Percentiles rank a stretch among this genome's conserved stretches.
Conservation (phyloP, 2,797 vertebrate species). For the Champsocephalus gunnari region DNA sequence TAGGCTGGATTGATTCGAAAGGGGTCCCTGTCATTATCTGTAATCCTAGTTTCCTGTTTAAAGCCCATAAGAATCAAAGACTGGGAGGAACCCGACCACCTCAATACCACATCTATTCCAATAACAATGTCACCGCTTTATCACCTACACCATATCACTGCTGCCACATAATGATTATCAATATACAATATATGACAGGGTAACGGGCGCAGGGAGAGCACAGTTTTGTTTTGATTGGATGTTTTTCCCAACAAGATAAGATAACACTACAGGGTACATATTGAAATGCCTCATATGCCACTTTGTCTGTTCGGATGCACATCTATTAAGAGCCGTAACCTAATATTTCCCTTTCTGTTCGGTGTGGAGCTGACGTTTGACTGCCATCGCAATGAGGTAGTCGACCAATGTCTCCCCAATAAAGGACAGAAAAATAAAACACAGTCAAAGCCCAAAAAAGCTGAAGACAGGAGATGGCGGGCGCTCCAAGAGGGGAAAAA, state of each 20-base stretch:
- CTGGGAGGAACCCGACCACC: slow-evolving; percentile 70
- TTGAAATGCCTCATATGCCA: slow-evolving; percentile 57
- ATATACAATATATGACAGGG: slow-evolving; percentile 66
- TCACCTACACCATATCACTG: slow-evolving; percentile 68
- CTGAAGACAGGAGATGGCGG: slow-evolving; percentile 75
- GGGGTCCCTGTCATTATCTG: slow-evolving; percentile 85
- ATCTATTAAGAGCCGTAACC: slow-evolving; percentile 72
- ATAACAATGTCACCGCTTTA: slow-evolving; percentile 78
- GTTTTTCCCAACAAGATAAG: slow-evolving; percentile 55
- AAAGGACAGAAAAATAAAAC: slow-evolving; percentile 70
- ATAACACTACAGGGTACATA: slow-evolving; percentile 52
- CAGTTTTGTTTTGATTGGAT: slow-evolving; percentile 63
- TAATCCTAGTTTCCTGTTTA: slow-evolving; percentile 85
- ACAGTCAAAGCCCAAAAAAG: slow-evolving; percentile 72
- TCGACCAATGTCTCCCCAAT: slow-evolving; percentile 61
- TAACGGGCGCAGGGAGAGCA: slow-evolving; percentile 26
- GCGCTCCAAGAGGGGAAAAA: slow-evolving; percentile 73
- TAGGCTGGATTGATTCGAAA: slow-evolving; percentile 85
- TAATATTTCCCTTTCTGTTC: slow-evolving; percentile 73
- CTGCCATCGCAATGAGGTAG: slow-evolving; percentile 68
- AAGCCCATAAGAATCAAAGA: slow-evolving; percentile 81
- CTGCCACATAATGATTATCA: slow-evolving; percentile 74
- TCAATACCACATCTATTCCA: slow-evolving; percentile 75
- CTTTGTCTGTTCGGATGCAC: slow-evolving; percentile 58
- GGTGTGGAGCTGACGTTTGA: slow-evolving; percentile 60